Evolutionary conservation across 2,888 invertebrate genomes (phyloP).

Genomic region (Idaea dimidiata): DNA sequence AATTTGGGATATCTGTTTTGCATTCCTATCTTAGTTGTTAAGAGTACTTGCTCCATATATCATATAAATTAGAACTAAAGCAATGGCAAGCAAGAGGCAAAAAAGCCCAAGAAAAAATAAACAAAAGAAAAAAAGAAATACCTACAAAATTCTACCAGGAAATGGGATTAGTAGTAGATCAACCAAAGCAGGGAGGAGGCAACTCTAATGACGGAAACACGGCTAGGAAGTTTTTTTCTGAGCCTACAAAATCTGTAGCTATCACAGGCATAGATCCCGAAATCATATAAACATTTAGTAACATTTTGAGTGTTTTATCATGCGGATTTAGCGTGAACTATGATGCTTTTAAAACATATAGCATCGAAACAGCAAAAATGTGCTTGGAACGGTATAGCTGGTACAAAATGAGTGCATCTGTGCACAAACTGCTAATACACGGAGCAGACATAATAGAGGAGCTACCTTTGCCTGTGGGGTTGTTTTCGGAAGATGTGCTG

Average conservation of each 20-base stretch:
- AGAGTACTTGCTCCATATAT: slow-evolving; percentile 38
- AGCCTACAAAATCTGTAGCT: slow-evolving; percentile 10
- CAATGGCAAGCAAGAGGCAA: slow-evolving; percentile 41
- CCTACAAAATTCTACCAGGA: slow-evolving; percentile 13
- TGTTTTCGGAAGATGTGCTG: slow-evolving; percentile 20
- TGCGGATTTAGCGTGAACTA: no score
- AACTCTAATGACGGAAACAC: slow-evolving; percentile 27
- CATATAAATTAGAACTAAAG: slow-evolving; percentile 36
- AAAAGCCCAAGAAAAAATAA: slow-evolving; percentile 25
- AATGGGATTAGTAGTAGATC: slow-evolving; percentile 9
- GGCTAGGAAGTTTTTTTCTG: slow-evolving; percentile 22
- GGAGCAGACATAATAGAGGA: slow-evolving; percentile 17
- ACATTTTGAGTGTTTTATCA: slow-evolving; percentile 13
- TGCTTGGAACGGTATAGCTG: slow-evolving; percentile 9
- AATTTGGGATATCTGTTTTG: slow-evolving; percentile 16
- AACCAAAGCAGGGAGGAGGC: slow-evolving; percentile 25
- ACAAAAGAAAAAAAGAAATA: slow-evolving; percentile 22
- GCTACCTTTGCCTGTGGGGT: slow-evolving; percentile 17
- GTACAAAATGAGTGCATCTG: slow-evolving; percentile 18
- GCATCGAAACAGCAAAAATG: slow-evolving; percentile 11
- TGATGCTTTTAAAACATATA: slow-evolving; percentile 8
- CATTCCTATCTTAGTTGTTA: slow-evolving; percentile 30
- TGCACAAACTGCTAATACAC: slow-evolving; percentile 20
- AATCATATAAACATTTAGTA: slow-evolving; percentile 7
- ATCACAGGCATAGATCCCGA: slow-evolving; percentile 10